These are phyloP conservation scores for Itoplectis maculator DNA, from an alignment of 2,888 invertebrate species.

Conservation along the genomic window DNA sequence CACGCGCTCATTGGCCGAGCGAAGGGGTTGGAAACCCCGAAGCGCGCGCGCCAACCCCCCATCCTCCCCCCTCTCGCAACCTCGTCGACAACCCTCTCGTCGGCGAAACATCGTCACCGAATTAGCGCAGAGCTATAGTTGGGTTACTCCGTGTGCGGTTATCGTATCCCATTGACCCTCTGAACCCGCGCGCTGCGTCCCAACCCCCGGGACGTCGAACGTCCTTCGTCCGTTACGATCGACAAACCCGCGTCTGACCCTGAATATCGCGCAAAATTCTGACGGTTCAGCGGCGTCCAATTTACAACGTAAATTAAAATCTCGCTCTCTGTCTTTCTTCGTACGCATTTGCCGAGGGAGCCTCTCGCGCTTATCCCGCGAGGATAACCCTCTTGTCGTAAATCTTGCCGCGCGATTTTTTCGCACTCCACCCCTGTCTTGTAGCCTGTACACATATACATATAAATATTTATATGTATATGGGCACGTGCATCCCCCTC, in stretches of 20 bases:
- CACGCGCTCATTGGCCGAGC: conserved; percentile 47
- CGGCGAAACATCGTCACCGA: conserved; percentile 41
- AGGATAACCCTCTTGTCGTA: conserved; percentile 13
- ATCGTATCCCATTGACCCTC: conserved; percentile 19
- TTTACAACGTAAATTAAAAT: conserved; percentile 33
- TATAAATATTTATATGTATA: background rate
- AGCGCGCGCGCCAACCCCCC: too few relatives aligned
- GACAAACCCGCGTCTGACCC: background rate
- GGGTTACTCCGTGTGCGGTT: conserved; percentile 13
- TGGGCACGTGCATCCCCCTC: background rate
- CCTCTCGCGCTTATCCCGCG: background rate
- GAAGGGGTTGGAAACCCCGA: conserved; percentile 37
- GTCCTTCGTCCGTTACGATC: background rate
- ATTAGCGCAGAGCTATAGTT: conserved; percentile 35
- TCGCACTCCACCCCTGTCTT: conserved; percentile 12
- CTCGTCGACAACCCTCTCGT: background rate
- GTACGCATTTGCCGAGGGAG: background rate
- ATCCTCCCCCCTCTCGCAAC: background rate
- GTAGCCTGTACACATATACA: background rate
- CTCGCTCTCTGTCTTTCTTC: too few relatives aligned
- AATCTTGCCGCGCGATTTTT: conserved; percentile 24
- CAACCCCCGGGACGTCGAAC: background rate
- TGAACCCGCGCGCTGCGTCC: background rate
- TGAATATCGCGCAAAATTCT: conserved; percentile 9
- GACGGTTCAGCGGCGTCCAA: background rate